A percentile compares a stretch with the other conserved stretches of the same genome.
These are phyloP conservation scores for Sylvilagus bachmani DNA, from an alignment of 2,113 vertebrate species.

Conservation along the genomic window DNA sequence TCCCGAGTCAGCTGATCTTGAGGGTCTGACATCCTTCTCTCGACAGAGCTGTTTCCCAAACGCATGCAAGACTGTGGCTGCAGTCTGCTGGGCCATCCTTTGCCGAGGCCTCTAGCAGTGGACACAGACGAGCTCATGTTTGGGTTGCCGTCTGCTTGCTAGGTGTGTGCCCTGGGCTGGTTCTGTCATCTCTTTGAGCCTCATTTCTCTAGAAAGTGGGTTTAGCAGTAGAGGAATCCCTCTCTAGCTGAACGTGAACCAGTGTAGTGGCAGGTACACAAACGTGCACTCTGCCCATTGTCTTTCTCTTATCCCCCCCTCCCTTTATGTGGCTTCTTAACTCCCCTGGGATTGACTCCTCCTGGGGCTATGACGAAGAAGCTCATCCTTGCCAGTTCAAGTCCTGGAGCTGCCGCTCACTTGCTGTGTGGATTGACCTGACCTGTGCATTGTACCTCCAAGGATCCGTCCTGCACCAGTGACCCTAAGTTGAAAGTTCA, in stretches of 20 bases:
- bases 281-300: accelerated
- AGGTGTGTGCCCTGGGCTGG: neutral
- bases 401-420: neutral
- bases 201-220: neutral
- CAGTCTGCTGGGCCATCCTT: neutral
- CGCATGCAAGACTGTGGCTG: neutral
- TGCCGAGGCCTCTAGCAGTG: neutral
- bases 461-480: neutral
- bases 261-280: no score
- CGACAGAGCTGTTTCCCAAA: neutral
- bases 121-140: accelerated
- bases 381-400: neutral
- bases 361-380: neutral
- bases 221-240: neutral
- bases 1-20: neutral
- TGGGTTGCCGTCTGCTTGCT: neutral
- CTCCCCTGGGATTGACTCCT: neutral
- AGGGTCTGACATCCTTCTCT: neutral
- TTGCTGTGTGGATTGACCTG: neutral
- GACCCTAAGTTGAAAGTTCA: neutral
- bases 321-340: neutral
- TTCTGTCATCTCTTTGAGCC: neutral
- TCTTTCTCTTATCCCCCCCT: neutral
- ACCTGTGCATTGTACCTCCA: neutral
- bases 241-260: accelerated